Percentiles rank a stretch among this genome's conserved stretches.
Evolutionary conservation across 2,797 vertebrate species (phyloP).

Genomic region (Chloroceryle amazona): DNA sequence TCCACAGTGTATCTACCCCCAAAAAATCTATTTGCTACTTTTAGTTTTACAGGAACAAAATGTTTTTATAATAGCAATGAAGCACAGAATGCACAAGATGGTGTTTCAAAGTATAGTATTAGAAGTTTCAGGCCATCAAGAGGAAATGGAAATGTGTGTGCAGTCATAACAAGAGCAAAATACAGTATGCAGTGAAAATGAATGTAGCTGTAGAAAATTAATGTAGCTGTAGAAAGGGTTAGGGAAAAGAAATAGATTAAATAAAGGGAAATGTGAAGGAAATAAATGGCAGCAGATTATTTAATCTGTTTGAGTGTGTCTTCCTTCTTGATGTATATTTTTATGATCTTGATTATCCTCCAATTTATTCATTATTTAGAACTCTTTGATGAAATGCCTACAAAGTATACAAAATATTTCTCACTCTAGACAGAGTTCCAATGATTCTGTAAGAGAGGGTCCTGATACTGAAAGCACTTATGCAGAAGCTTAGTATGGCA

Average conservation of each 20-base stretch:
- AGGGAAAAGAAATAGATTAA: neutral
- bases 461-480: neutral
- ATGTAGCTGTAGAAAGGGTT: neutral
- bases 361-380: neutral
- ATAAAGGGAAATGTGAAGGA: neutral
- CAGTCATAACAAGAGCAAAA: neutral
- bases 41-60: constrained; percentile 9
- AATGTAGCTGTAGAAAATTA: neutral
- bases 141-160: neutral
- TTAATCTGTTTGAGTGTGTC: neutral
- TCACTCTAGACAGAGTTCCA: neutral
- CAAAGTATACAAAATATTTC: neutral
- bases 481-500: neutral
- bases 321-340: neutral
- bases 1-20: neutral
- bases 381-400: neutral
- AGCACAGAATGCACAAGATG: neutral
- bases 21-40: neutral
- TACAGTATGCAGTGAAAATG: neutral
- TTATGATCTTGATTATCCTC: neutral
- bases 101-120: constrained; percentile 9
- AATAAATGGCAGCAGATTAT: neutral
- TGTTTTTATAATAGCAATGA: neutral
- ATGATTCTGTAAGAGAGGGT: neutral
- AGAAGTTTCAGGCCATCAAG: neutral